Evolutionary conservation across 2,888 invertebrate genomes (phyloP).

Genomic region (Scaptomyza polygonia): DNA sequence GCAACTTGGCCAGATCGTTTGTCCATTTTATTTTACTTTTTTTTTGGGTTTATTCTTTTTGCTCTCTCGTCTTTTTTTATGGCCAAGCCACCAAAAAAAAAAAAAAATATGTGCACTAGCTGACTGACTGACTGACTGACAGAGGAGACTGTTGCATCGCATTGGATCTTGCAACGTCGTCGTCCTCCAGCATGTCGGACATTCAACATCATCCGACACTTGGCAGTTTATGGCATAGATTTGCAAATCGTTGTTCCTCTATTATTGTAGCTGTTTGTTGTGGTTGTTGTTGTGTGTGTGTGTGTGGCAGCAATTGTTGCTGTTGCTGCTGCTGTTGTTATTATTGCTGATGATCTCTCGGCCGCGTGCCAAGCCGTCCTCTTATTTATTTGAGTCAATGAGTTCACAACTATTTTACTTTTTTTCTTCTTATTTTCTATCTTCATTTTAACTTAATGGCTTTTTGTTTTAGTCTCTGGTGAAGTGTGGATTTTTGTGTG

Average conservation of each 20-base stretch:
- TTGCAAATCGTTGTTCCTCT: slow-evolving; percentile 74
- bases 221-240: slow-evolving; percentile 78
- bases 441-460: slow-evolving; percentile 54
- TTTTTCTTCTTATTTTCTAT: slow-evolving; percentile 32
- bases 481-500: slow-evolving; percentile 33
- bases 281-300: slow-evolving; percentile 58
- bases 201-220: slow-evolving; percentile 71
- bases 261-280: slow-evolving; percentile 77
- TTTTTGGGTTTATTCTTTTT: slow-evolving; percentile 59
- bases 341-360: slow-evolving; percentile 68
- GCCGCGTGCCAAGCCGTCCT: slow-evolving; percentile 71
- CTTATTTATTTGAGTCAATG: slow-evolving; percentile 79
- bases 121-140: slow-evolving; percentile 20
- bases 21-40: slow-evolving; percentile 51
- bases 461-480: slow-evolving; percentile 39
- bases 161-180: slow-evolving; percentile 7
- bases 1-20: slow-evolving; percentile 54
- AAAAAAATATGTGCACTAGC: not conserved
- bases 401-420: slow-evolving; percentile 76
- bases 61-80: slow-evolving; percentile 39
- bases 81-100: slow-evolving; percentile 41
- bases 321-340: slow-evolving; percentile 47
- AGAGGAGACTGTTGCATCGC: slow-evolving; percentile 14
- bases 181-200: slow-evolving; percentile 24
- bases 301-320: slow-evolving; percentile 40